phyloP scores from a whole-genome alignment of 2,888 invertebrate genomes.

The Dyspetes luteomarginatus region DNA sequence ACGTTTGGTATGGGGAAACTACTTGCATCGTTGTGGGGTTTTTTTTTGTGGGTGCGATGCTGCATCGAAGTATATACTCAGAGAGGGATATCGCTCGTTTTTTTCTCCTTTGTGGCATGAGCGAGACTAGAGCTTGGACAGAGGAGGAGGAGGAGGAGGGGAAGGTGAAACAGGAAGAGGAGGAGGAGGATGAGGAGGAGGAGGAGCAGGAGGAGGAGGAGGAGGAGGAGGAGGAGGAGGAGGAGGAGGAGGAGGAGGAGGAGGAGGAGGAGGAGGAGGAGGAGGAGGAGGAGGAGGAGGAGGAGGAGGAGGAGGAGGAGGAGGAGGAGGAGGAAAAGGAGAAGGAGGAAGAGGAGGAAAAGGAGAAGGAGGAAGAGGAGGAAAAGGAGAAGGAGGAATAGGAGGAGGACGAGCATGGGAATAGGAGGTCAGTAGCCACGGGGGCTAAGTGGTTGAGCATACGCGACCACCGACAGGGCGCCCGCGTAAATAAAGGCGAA shows the following conservation, averaged over 20 bases:
- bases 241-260: not conserved
- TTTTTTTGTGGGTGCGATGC: not conserved
- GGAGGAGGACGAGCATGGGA: not conserved
- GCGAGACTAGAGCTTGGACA: not conserved
- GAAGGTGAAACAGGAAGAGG: no score
- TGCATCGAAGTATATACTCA: not conserved
- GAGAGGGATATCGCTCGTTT: not conserved
- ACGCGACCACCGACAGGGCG: slow-evolving; percentile 54
- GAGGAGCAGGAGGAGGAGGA: not conserved
- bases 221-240: not conserved
- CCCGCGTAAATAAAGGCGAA: slow-evolving; percentile 57
- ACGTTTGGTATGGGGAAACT: no score
- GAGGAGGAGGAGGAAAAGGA: not conserved
- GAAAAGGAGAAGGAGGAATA: not conserved
- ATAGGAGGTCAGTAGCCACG: slow-evolving; percentile 48
- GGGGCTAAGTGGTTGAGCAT: slow-evolving; percentile 57
- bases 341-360: not conserved
- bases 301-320: no score
- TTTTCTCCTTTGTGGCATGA: not conserved
- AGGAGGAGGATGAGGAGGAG: not conserved
- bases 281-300: not conserved
- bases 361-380: not conserved
- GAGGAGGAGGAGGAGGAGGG: not conserved
- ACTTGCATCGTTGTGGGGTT: not conserved
- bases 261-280: slow-evolving; percentile 17